Percentiles rank a stretch among this genome's conserved stretches.
These are phyloP conservation scores for Drosophila putrida DNA, from an alignment of 2,888 invertebrate species.

Conservation along the genomic window DNA sequence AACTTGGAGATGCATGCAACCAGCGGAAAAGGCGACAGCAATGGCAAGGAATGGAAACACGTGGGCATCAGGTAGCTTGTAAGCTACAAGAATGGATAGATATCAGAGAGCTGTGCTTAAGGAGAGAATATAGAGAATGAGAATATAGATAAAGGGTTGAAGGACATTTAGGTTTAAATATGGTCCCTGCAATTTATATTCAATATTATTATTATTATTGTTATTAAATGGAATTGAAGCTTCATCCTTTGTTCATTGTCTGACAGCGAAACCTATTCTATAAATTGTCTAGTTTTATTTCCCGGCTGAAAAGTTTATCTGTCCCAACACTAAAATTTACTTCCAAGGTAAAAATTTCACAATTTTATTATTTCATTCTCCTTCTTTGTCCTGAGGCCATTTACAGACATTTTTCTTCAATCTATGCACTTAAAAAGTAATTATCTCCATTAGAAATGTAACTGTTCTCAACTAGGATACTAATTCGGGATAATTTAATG, in stretches of 20 bases:
- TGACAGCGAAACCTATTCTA: not conserved
- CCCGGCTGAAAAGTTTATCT: not conserved
- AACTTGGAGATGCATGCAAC: slow-evolving; percentile 50
- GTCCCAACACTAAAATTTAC: too few species aligned
- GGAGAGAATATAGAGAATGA: too few species aligned
- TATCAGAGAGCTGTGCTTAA: not conserved
- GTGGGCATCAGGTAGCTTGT: slow-evolving; percentile 37
- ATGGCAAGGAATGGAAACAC: slow-evolving; percentile 2
- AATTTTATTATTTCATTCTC: not conserved
- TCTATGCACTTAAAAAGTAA: slow-evolving; percentile 30
- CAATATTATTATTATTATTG: too few species aligned
- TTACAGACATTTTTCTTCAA: slow-evolving; percentile 20
- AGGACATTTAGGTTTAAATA: not conserved
- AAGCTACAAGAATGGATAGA: not conserved
- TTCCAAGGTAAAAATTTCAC: too few species aligned
- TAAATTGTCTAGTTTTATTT: not conserved
- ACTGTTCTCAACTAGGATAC: slow-evolving; percentile 3
- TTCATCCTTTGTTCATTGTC: too few species aligned
- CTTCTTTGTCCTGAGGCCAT: not conserved
- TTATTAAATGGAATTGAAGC: too few species aligned
- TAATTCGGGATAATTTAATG: slow-evolving; percentile 18
- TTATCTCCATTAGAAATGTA: slow-evolving; percentile 28
- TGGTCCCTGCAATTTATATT: too few species aligned
- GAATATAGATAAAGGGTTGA: not conserved
- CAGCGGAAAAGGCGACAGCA: not conserved